These are phyloP conservation scores for Thera obeliscata DNA, from an alignment of 2,888 invertebrate genomes.

Conservation along the genomic window DNA sequence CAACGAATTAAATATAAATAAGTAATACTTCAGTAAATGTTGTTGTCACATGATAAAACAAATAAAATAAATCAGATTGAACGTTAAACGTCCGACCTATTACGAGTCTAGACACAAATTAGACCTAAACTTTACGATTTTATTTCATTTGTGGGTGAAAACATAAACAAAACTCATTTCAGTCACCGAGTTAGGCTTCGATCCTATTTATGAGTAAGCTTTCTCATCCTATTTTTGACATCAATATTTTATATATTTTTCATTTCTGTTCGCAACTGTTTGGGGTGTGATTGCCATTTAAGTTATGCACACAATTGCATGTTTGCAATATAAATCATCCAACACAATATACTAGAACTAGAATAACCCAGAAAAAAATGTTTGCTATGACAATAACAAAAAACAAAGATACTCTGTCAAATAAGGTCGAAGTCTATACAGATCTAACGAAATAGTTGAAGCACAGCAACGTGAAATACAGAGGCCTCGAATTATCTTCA, in stretches of 20 bases:
- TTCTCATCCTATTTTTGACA: background rate
- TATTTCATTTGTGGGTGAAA: conserved; percentile 49
- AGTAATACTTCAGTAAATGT: background rate
- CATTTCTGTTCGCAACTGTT: no score
- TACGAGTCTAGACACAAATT: conserved; percentile 56
- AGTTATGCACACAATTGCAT: no score
- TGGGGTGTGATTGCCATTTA: no score
- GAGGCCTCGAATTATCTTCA: conserved; percentile 55
- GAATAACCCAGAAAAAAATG: no score
- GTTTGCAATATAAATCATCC: no score
- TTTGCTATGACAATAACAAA: no score
- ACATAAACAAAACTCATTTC: conserved; percentile 60
- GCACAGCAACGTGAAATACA: conserved; percentile 40
- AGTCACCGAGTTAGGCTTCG: conserved; percentile 45
- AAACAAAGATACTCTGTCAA: background rate
- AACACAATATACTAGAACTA: no score
- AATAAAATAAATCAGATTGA: conserved; percentile 26
- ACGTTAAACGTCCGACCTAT: conserved; percentile 25
- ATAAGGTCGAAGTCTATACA: background rate
- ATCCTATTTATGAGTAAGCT: background rate
- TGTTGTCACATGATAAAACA: conserved; percentile 19
- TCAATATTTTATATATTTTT: no score
- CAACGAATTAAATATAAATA: conserved; percentile 11
- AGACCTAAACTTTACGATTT: conserved; percentile 56
- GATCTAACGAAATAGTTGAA: conserved; percentile 37